Percentiles rank a stretch among this genome's conserved stretches.
phyloP scores from a whole-genome alignment of 2,888 invertebrate genomes.

The Drosophila parthenogenetica region DNA sequence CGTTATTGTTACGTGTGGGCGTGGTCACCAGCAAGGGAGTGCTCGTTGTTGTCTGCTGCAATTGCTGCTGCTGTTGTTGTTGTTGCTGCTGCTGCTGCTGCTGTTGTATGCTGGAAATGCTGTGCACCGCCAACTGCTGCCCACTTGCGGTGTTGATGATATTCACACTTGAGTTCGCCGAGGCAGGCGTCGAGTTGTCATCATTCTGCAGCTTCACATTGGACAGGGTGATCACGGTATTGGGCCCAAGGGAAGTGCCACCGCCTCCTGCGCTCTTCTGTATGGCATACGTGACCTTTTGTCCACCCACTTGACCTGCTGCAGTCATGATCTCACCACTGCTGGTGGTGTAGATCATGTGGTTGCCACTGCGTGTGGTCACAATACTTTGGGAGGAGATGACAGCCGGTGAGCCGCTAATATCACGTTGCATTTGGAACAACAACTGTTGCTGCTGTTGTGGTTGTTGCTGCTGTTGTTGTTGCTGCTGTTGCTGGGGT shows the following conservation, averaged over 20 bases:
- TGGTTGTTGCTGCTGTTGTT: slow-evolving; percentile 53
- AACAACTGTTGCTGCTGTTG: slow-evolving; percentile 69
- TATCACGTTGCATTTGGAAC: slow-evolving; percentile 81
- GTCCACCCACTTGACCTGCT: slow-evolving; percentile 60
- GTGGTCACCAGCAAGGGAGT: slow-evolving; percentile 79
- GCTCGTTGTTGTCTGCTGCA: slow-evolving; percentile 43
- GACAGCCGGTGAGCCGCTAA: slow-evolving; percentile 60
- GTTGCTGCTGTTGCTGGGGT: slow-evolving; percentile 63
- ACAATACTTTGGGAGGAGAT: slow-evolving; percentile 53
- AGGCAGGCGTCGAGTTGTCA: slow-evolving; percentile 39
- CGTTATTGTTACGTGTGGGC: slow-evolving; percentile 75
- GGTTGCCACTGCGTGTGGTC: slow-evolving; percentile 78
- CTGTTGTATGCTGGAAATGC: slow-evolving; percentile 75
- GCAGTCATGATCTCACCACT: slow-evolving; percentile 74
- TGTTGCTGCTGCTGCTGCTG: slow-evolving; percentile 40
- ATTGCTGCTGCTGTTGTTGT: slow-evolving; percentile 47
- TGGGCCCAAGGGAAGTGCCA: slow-evolving; percentile 71
- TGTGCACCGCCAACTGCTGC: slow-evolving; percentile 82
- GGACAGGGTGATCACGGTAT: slow-evolving; percentile 82
- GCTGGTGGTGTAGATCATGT: slow-evolving; percentile 82
- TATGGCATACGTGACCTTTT: slow-evolving; percentile 82
- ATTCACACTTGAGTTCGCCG: slow-evolving; percentile 72
- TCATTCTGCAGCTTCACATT: slow-evolving; percentile 83
- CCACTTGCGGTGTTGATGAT: slow-evolving; percentile 82
- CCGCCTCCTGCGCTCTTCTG: slow-evolving; percentile 61